Base-by-base conservation (phyloP, 1,140 invertebrate genomes). In the Danaus plexippus region DNA sequence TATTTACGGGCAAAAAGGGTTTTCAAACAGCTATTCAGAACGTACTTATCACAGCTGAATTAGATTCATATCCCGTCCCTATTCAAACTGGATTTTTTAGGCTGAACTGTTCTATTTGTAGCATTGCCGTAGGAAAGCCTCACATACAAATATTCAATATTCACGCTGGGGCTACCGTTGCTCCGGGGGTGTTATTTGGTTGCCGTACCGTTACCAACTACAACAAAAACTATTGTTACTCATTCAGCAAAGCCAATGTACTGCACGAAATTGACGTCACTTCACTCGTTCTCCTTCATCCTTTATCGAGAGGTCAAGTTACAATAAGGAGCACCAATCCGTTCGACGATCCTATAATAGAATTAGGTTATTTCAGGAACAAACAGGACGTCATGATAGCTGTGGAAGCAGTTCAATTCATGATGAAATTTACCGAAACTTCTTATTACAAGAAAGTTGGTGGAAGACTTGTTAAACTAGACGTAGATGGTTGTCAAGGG, bases 101-200 rank as follows among this genome's bases (percentile, higher is more conserved):
- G 42, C 11, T 83, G 3, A 73, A 73, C 32, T 48, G 55, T 41
- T 59, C 62, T 45, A 57, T 18, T 22, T 6, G 11, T 15, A 57
- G 56, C 47, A 44, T 67, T 41, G 52, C 49, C 40, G 50, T 18
- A 45, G 18, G 47, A 9, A 67, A 66, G 56, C 78, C 78, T n/a
- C 69, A 82, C n/a, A 77, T 77, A 52, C 83, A 86, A 69, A 73
- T 78, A 44, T 81, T 77, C 43, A 81, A 75, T 51, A 51, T 70
- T 0, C 69, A 73, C 9, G 45, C 78, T 8, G 83, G 83, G 9
- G 80, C 77, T 9, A 66, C 61, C 7, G 65, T 66, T 7, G 1
- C 94, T 91, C 9, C 81, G 91, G 5, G 92, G 90, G 0, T 80
- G 92, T 13, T 94, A 91, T 11, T 94, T 92, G 73, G 78, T 91